Base-by-base conservation (phyloP, 2,797 vertebrate species). In the Spheniscus humboldti region DNA sequence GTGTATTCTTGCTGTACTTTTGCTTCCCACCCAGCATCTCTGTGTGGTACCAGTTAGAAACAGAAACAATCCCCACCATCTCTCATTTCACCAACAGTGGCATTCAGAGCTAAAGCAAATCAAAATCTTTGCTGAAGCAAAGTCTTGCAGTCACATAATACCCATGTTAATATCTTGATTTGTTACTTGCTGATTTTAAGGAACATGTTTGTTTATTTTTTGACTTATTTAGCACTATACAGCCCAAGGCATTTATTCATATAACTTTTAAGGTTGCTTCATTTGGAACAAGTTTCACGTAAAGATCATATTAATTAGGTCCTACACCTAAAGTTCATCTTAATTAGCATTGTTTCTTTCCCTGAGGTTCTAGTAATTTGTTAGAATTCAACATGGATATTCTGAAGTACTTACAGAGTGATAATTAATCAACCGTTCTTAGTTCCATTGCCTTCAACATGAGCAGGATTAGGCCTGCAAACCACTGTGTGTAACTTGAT, bases 291-390 rank as follows among this genome's bases (percentile, higher is more conserved):
- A 96, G 82, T 96, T 99, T 98, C 98, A 98, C 94, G 93, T 98
- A 99, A 99, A 98, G 97, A 98, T 98, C 97, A 98, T 95, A 97
- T 98, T 98, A 98, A 98, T 98, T 98, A 98, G 97, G 95, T 97
- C 96, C 96, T 97, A 86, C 97, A 96, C 97, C 96, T 98, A 99
- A 99, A 99, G 98, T 99, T 99, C 99, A 99, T 98, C 98, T 99
- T 98, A 99, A 99, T 99, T 99, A 99, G 98, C 98, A 98, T 97
- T 98, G 97, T 98, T 98, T 98, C 98, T 98, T 97, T 98, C 97
- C 98, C 95, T 35, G 84, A 97, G 97, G 96, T 98, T 98, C 97
- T 96, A 93, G 98, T 97, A 97, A 98, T 99, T 99, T 98, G 98
- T 98, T 96, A 94, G 91, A 88, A 92, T 97, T 94, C 94, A 92